Percentiles rank a stretch among this genome's conserved stretches.
Evolutionary conservation across 1,140 invertebrate genomes (phyloP).

Genomic region (Prorops nasuta): DNA sequence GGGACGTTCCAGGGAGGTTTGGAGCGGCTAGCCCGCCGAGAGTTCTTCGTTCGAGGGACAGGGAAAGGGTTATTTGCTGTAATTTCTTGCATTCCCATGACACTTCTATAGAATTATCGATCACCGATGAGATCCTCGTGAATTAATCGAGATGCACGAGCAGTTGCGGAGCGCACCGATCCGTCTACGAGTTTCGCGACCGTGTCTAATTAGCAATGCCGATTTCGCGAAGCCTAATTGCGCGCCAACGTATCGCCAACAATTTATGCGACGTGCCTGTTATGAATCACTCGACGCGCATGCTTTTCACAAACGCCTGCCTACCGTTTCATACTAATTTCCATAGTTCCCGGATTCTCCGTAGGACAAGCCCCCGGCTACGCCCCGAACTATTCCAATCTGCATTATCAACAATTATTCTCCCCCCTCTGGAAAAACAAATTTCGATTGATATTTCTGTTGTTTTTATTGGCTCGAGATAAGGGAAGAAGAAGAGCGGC

Average conservation of each 20-base stretch:
- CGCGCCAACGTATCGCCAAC: slow-evolving; percentile 33
- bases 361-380: slow-evolving; percentile 6
- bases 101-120: slow-evolving; percentile 25
- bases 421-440: too few species aligned
- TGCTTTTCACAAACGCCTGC: slow-evolving; percentile 23
- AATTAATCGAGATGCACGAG: too few species aligned
- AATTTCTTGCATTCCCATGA: neutral
- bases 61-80: neutral
- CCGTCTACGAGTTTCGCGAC: slow-evolving; percentile 15
- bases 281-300: slow-evolving; percentile 26
- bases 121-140: slow-evolving; percentile 20
- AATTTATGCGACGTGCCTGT: slow-evolving; percentile 39
- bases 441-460: too few species aligned
- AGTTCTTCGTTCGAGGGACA: too few species aligned
- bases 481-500: too few species aligned
- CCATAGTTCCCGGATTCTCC: slow-evolving; percentile 20
- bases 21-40: too few species aligned
- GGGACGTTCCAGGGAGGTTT: too few species aligned
- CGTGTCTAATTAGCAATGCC: slow-evolving; percentile 46
- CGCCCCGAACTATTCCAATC: too few species aligned
- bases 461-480: too few species aligned
- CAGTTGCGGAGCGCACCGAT: too few species aligned
- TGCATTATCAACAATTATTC: too few species aligned
- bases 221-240: slow-evolving; percentile 44
- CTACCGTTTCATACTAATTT: slow-evolving; percentile 24